Evolutionary conservation across 1,140 invertebrate genomes (phyloP).

Genomic region (Chymomyza costata): DNA sequence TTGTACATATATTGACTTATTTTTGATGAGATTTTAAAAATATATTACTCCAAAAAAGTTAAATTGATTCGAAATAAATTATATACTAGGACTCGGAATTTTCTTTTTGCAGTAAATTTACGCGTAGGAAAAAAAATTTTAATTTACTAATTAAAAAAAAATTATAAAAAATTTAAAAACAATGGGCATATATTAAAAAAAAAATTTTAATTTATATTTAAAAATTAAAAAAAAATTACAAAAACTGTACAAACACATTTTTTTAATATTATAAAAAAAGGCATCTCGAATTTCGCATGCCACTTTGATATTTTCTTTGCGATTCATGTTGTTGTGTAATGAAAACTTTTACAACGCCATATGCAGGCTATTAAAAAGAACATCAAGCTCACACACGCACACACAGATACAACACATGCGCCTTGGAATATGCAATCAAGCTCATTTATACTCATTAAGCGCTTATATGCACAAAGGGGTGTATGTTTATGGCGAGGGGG

Average conservation of each 20-base stretch:
- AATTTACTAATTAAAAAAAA: no score
- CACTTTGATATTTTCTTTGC: slow-evolving; percentile 37
- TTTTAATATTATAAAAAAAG: no score
- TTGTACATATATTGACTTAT: no score
- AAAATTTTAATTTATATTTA: neutral
- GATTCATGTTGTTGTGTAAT: slow-evolving; percentile 56
- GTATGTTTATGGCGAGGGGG: slow-evolving; percentile 4
- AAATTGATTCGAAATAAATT: no score
- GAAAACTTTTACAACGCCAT: slow-evolving; percentile 72
- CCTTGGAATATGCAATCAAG: slow-evolving; percentile 68
- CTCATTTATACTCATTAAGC: slow-evolving; percentile 72
- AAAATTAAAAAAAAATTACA: neutral
- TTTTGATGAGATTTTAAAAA: no score
- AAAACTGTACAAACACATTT: neutral
- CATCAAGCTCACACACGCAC: slow-evolving; percentile 26
- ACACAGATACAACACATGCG: slow-evolving; percentile 22
- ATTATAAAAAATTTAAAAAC: no score
- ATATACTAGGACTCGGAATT: no score
- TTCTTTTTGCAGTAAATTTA: no score
- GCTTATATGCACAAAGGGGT: slow-evolving; percentile 48
- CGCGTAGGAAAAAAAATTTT: no score
- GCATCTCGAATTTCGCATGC: no score
- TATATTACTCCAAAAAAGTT: no score
- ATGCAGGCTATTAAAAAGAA: slow-evolving; percentile 70
- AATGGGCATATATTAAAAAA: neutral